Conservation (phyloP, 2,113 vertebrate species). For the Eulemur rufifrons region DNA sequence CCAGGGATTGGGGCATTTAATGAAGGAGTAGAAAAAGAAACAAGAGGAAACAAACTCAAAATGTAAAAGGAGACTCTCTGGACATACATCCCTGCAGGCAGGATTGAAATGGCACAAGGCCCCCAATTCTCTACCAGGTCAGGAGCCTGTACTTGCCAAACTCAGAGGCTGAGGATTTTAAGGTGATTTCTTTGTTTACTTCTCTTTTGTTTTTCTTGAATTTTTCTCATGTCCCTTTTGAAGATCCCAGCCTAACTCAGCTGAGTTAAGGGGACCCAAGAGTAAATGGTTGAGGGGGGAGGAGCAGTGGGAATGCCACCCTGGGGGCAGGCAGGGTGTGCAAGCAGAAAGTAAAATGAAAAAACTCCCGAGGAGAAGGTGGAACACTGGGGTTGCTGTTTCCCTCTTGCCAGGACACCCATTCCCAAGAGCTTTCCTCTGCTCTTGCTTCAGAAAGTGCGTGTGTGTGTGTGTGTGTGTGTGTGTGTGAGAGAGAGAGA, state of each 20-base stretch:
- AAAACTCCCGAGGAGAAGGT: neutral
- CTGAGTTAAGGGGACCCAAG: neutral
- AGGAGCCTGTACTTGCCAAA: neutral
- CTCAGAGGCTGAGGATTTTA: neutral
- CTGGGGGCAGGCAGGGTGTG: neutral
- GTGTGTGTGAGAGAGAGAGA: neutral
- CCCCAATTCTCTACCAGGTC: neutral
- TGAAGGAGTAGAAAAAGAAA: neutral
- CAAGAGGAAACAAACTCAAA: neutral
- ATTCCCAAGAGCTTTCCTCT: neutral
- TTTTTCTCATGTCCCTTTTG: neutral
- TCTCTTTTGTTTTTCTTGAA: neutral
- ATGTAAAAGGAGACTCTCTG: neutral
- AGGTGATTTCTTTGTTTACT: neutral
- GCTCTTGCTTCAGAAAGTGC: neutral
- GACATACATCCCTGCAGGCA: rapidly evolving
- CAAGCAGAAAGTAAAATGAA: neutral
- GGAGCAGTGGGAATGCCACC: neutral
- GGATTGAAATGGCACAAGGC: neutral
- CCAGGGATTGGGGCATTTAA: neutral
- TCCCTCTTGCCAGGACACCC: neutral
- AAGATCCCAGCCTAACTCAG: neutral
- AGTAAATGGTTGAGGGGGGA: neutral
- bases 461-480: neutral
- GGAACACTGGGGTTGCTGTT: neutral